These are phyloP conservation scores for Oreohelix idahoensis DNA, from an alignment of 1,140 invertebrate species.

Conservation along the genomic window DNA sequence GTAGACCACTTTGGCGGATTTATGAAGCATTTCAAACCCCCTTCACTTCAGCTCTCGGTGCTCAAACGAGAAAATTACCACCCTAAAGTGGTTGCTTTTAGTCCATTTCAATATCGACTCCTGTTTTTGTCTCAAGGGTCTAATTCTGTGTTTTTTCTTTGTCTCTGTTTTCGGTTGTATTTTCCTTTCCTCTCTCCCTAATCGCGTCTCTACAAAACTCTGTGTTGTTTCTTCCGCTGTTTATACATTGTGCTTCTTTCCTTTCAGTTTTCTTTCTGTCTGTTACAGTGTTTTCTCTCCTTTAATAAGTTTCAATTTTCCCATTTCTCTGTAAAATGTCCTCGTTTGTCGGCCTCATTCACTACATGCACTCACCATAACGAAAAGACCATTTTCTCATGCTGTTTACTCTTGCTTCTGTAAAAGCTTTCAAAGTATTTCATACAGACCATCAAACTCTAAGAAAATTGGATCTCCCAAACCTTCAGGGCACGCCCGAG, in stretches of 20 bases:
- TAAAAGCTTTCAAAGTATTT: too few species aligned
- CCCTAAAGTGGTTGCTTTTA: background rate
- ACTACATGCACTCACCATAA: too few species aligned
- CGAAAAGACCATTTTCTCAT: too few species aligned
- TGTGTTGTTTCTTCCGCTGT: too few species aligned
- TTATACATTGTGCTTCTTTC: slow-evolving; percentile 20
- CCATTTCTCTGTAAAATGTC: too few species aligned
- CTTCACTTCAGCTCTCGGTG: background rate
- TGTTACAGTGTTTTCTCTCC: slow-evolving; percentile 23
- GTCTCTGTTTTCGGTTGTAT: too few species aligned
- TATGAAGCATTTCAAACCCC: background rate
- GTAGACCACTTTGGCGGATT: background rate
- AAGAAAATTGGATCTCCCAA: too few species aligned
- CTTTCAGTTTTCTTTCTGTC: slow-evolving; percentile 30
- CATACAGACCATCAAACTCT: too few species aligned
- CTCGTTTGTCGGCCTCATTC: too few species aligned
- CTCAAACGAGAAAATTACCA: background rate
- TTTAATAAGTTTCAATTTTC: background rate
- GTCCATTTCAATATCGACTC: background rate
- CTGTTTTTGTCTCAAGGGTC: slow-evolving; percentile 1
- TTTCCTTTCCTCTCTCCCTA: slow-evolving; percentile 1
- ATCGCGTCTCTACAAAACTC: too few species aligned
- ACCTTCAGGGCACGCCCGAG: too few species aligned
- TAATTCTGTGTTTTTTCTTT: background rate
- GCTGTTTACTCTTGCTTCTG: too few species aligned